Evolutionary conservation across 2,888 invertebrate genomes (phyloP), one percentile per base, ranked within the genome.

Genomic region (Eupithecia subumbrata): DNA sequence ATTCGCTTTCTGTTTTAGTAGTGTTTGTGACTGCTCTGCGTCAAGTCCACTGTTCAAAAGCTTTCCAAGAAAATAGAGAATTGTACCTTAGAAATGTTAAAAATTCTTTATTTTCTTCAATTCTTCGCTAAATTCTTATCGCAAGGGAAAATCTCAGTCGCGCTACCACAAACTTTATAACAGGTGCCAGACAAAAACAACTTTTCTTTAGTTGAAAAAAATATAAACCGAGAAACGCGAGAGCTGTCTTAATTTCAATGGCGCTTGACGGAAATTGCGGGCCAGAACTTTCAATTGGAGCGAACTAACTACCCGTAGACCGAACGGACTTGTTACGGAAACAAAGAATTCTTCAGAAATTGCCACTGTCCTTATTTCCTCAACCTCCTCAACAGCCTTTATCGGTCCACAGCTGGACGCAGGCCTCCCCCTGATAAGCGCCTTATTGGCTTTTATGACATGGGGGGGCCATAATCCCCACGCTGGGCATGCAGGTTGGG

Each of bases 281-380:
- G 71, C 74, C 73, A 79, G 77, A 79, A 80, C 76, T 78, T 81
- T 78, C 80, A 80, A 81, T 80, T 81, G 80, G 78, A 81, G 76
- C 79, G 78, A 81, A 80, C 80, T 80, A 79, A 78, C 80, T 76
- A 79, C 76, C 76, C 72, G 75, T 76, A 68, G 76, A 73, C 72
- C 78, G 72, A 63, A 75, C 78, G 68, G 79, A 78, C 79, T 80
- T 76, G 78, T 80, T 80, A 80, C 78, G 71, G 77, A 74, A 80
- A 80, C 78, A 80, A 80, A 82, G 78, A 78, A 78, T 79, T 79
- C 68, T 69, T 45, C 34, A 78, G 75, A 78, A 82, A 78, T 73
- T 78, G 75, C 73, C 74, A 76, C 77, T 30, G 30, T 9, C 37
- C n/a, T 7, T 34, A 64, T 64, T 34, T 67, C n/a, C n/a, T n/a